Percentiles rank a stretch among this genome's conserved stretches.
Conservation (phyloP, 2,888 invertebrate species). For the Drosophila planitibia region DNA sequence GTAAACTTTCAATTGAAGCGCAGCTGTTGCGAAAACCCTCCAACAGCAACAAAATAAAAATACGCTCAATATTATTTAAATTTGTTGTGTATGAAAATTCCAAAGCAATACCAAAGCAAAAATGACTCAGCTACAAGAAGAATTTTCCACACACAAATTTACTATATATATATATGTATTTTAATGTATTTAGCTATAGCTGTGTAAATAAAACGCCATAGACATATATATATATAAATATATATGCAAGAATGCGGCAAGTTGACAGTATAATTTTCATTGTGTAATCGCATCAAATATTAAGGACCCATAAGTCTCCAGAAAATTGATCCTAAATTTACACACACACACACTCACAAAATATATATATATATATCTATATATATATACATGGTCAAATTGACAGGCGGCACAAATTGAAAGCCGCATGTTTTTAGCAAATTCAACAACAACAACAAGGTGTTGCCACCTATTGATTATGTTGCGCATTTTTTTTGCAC, state of each 20-base stretch:
- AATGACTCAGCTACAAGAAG: conserved; percentile 44
- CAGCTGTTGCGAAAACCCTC: conserved; percentile 40
- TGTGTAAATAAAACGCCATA: background rate
- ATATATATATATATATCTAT: conserved; percentile 4
- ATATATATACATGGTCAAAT: background rate
- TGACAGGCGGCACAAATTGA: conserved; percentile 42
- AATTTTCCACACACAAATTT: conserved; percentile 18
- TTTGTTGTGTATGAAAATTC: conserved; percentile 11
- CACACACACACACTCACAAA: background rate
- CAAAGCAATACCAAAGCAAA: conserved; percentile 8
- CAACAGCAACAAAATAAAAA: conserved; percentile 43
- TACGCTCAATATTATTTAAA: conserved; percentile 14
- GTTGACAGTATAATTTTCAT: conserved; percentile 28
- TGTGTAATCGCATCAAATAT: conserved; percentile 58
- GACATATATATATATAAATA: background rate
- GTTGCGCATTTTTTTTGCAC: conserved; percentile 63
- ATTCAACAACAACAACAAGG: conserved; percentile 45
- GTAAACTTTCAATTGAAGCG: conserved; percentile 28
- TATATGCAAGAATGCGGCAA: conserved; percentile 7
- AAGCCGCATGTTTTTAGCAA: conserved; percentile 50
- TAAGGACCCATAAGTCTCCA: conserved; percentile 20
- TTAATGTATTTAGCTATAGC: conserved; percentile 1
- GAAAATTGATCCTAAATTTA: conserved; percentile 32
- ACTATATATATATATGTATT: background rate
- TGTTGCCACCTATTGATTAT: conserved; percentile 70